Base-by-base conservation (phyloP, 2,797 vertebrate genomes). In the Danio kyathit region DNA sequence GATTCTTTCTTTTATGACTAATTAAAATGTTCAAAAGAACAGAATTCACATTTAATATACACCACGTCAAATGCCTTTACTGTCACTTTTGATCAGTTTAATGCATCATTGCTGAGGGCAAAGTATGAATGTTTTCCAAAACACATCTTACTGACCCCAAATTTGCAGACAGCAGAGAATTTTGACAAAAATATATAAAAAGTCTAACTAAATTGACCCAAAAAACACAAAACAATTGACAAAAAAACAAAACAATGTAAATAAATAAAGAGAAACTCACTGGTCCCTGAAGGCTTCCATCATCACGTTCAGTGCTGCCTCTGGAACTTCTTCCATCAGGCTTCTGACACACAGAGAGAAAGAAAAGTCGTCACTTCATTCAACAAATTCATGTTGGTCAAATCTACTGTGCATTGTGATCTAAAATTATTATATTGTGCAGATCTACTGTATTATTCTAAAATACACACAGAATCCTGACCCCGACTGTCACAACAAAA, bases 271-370 rank as follows among this genome's bases (percentile, higher is more conserved):
- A 63, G 52, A 43, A 74, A 94, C 96, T 95, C 89, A 99, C 98
- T n/a, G 91, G 95, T 82, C 95, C 95, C 88, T 96, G 97, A 70
- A 97, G 94, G 89, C 93, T 90, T 70, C 95, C 92, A 0, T 99
- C 97, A 74, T 97, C 97, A 60, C 96, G 93, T 87, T 99, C 97
- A 12, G 97, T 92, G 91, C 97, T 98, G 87, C 96, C 94, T 86
- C 97, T 94, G 56, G 97, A 98, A 84, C 95, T 97, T 92, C 98
- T 95, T 64, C 95, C 95, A 3, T 99, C 98, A 0, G 98, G 97
- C 90, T 99, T 99, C 98, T 99, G 89, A 19, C 10, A 74, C 59
- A 63, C 7, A 71, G n/a, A 70, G 10, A 56, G 2, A 12, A 19
- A 67, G 60, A 66, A 14, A 49, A 41, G 17, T 48, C 44, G 14